phyloP scores from a whole-genome alignment of 2,113 vertebrate genomes.

The Sapajus apella region DNA sequence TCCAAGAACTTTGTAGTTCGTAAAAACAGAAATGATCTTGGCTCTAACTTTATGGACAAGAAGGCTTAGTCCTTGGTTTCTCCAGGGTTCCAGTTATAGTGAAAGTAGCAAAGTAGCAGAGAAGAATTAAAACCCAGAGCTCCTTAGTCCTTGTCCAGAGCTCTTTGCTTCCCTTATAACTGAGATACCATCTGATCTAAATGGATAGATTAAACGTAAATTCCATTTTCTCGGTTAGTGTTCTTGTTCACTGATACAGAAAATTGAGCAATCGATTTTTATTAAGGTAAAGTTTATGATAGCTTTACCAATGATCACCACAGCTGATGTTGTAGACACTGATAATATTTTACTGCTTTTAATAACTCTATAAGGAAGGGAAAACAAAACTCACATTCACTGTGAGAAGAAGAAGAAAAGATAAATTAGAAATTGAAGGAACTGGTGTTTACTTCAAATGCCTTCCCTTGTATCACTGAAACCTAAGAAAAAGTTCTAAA shows the following conservation, averaged over 20 bases:
- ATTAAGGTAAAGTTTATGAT: background rate
- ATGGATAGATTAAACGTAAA: background rate
- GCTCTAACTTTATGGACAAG: background rate
- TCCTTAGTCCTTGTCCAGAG: background rate
- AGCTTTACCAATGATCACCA: background rate
- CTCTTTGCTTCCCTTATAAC: background rate
- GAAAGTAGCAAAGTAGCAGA: background rate
- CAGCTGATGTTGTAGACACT: background rate
- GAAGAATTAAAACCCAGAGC: background rate
- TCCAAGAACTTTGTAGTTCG: background rate
- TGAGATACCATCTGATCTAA: background rate
- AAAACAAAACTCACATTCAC: background rate
- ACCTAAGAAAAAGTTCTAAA: background rate
- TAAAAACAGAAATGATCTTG: background rate
- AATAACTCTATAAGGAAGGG: background rate
- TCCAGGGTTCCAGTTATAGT: too few relatives aligned
- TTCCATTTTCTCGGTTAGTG: background rate
- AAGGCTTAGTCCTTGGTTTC: background rate
- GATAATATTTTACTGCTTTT: background rate
- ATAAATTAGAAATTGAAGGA: conserved; percentile 22
- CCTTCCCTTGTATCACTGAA: background rate
- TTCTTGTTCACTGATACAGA: conserved; percentile 17
- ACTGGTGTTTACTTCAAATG: background rate
- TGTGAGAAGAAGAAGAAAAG: background rate
- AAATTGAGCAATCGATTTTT: conserved; percentile 4